Base-by-base conservation (phyloP, 1,140 invertebrate genomes). In the Drosophila nigromelanica region DNA sequence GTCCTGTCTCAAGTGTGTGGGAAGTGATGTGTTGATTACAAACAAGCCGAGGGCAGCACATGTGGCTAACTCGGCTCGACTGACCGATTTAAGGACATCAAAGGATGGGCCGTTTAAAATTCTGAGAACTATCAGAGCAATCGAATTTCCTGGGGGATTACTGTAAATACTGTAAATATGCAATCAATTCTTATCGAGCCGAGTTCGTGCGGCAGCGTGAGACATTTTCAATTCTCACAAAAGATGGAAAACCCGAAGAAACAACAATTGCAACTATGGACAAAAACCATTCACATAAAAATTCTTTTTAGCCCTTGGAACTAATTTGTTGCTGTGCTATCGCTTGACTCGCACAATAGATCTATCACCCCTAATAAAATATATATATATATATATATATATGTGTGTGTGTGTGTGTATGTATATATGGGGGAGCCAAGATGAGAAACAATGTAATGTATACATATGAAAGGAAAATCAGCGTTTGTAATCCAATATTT, bases 11-110 rank as follows among this genome's bases (percentile, higher is more conserved):
- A 39, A 67, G 71, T 60, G 71, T 60, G 64, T 73, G 71, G 71
- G 56, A 73, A 68, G 59, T 72, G 62, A 73, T 69, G 71, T 73
- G 71, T 69, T 73, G 71, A 73, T 73, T 69, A 73, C 64, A 73
- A 73, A 61, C 55, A 73, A 60, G 30, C 27, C 66, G 56, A 43
- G 47, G 14, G 45, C 39, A 43, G 35, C 35, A 40, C 42, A 47
- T 59, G 50, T 50, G 33, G 24, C 33, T 8, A 47, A 10, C 63
- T 58, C 39, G 35, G 45, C 40, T 42, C n/a, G 24, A 55, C 63
- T 66, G 68, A 52, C 69, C 69, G 21, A 18, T 21, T 45, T 39
- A 37, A 67, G 69, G 62, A 67, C 69, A 59, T 72, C 62, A 72
- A 72, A 45, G 39, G 24, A 6, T 1, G 30, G 18, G 39, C 54